phyloP scores from a whole-genome alignment of 1,140 invertebrate genomes.

The Leptinotarsa lineolata region DNA sequence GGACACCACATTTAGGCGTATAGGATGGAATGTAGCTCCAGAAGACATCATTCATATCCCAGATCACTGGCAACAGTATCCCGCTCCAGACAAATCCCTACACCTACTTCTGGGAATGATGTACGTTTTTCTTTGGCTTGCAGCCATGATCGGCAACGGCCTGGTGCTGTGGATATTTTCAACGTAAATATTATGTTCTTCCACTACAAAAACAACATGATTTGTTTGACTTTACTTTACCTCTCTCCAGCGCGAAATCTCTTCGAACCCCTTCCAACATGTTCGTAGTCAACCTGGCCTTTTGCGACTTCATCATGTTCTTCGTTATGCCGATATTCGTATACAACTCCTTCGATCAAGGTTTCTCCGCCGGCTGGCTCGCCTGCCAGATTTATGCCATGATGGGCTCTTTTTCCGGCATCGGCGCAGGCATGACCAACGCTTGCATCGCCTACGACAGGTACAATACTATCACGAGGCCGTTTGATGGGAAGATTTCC shows the following conservation, averaged over 20 bases:
- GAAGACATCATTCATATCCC: slow-evolving; percentile 78
- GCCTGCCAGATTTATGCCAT: slow-evolving; percentile 80
- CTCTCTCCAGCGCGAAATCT: slow-evolving; percentile 72
- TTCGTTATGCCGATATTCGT: slow-evolving; percentile 85
- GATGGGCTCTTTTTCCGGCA: slow-evolving; percentile 78
- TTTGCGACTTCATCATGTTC: slow-evolving; percentile 89
- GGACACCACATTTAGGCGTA: slow-evolving; percentile 29
- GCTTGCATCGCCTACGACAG: slow-evolving; percentile 27
- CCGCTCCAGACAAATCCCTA: slow-evolving; percentile 78
- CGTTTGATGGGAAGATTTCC: slow-evolving; percentile 78
- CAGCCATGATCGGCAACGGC: slow-evolving; percentile 81
- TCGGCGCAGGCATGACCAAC: slow-evolving; percentile 66
- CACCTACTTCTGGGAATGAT: slow-evolving; percentile 82
- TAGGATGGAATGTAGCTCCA: slow-evolving; percentile 77
- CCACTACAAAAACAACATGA: not conserved
- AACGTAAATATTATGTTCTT: slow-evolving; percentile 54
- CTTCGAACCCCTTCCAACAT: slow-evolving; percentile 88
- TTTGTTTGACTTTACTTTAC: not conserved
- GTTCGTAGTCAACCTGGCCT: slow-evolving; percentile 84
- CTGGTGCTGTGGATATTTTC: slow-evolving; percentile 89
- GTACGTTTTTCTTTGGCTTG: slow-evolving; percentile 79
- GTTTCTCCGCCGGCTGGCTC: slow-evolving; percentile 71
- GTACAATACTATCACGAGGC: slow-evolving; percentile 78
- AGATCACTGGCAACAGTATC: slow-evolving; percentile 80
- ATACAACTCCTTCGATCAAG: slow-evolving; percentile 80